Evolutionary conservation across 2,113 vertebrate genomes (phyloP), one percentile per base, ranked within the genome.

Genomic region (Pygoscelis adeliae): DNA sequence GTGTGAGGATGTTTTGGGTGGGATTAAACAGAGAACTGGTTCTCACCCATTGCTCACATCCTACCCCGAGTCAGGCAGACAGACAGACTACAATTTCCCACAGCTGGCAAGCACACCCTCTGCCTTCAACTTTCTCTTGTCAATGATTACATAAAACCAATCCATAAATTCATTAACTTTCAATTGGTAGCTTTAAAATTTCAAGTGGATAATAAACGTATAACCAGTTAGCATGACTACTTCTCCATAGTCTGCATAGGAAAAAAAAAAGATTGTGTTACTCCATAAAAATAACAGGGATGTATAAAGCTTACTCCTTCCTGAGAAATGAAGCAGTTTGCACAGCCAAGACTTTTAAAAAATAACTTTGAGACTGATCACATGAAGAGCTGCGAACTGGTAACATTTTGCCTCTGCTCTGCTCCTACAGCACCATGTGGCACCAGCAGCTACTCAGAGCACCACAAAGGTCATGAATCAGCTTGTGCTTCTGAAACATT

Each of bases 1-100:
- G 0, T 0, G 2, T 1, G 52, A 55, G 22, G 21, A 9, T 0
- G 0, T 6, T 80, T 38, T 2, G 7, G 14, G 46, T 9, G 47
- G 36, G 42, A 10, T 29, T 26, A 9, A 23, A 29, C 20, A 63
- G 42, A 21, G 22, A 30, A 22, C n/a, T 2, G 36, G 25, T n/a
- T 14, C 32, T 14, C 5, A 1, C 4, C 47, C 61, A 13, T 15
- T 2, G 0, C 53, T 73, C 15, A 9, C 3, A 0, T 6, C 36
- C 34, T 23, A 3, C 25, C 46, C 15, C 0, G 1, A 5, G 9
- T 2, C 40, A 15, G 47, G 27, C 50, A 29, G 53, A 13, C 72
- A 49, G 61, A 32, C 25, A 5, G 11, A 5, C 14, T 23, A 4
- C 9, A 4, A 2, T 23, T 36, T 34, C 40, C 49, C 61, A 13